Percentiles rank a stretch among this genome's conserved stretches.
These are phyloP conservation scores for Labeo rohita DNA, from an alignment of 2,113 vertebrate genomes.

Conservation along the genomic window DNA sequence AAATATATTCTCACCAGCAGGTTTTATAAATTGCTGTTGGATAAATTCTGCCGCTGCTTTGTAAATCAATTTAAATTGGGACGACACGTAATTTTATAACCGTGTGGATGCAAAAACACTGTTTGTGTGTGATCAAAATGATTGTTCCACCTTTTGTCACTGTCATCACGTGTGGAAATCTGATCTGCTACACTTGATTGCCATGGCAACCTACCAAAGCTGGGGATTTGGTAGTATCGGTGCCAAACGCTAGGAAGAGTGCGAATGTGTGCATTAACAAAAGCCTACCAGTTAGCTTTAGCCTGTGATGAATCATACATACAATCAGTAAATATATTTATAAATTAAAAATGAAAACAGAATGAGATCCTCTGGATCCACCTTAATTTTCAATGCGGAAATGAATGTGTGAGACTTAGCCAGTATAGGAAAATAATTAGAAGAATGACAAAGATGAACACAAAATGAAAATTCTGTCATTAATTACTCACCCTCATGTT, in stretches of 20 bases:
- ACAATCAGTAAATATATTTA: neutral
- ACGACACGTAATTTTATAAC: neutral
- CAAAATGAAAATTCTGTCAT: too few species aligned
- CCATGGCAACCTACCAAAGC: slow-evolving; percentile 71
- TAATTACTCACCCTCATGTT: too few species aligned
- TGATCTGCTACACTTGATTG: slow-evolving; percentile 67
- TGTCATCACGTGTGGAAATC: slow-evolving; percentile 53
- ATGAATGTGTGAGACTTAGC: too few species aligned
- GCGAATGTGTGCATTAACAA: neutral
- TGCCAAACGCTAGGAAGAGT: slow-evolving; percentile 32
- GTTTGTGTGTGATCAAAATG: slow-evolving; percentile 24
- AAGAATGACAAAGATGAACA: too few species aligned
- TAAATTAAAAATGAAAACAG: too few species aligned
- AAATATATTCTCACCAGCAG: neutral
- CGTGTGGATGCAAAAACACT: neutral
- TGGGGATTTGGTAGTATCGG: slow-evolving; percentile 47
- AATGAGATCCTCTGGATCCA: too few species aligned
- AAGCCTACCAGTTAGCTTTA: neutral
- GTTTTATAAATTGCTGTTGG: neutral
- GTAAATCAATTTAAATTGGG: slow-evolving; percentile 20
- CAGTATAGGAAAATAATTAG: too few species aligned
- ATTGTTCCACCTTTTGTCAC: slow-evolving; percentile 42
- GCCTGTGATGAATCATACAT: neutral
- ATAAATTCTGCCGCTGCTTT: neutral
- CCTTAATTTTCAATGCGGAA: too few species aligned